Percentiles rank a stretch among this genome's conserved stretches.
Conservation (phyloP, 2,797 vertebrate species). For the Paratrypauchen microcephalus region DNA sequence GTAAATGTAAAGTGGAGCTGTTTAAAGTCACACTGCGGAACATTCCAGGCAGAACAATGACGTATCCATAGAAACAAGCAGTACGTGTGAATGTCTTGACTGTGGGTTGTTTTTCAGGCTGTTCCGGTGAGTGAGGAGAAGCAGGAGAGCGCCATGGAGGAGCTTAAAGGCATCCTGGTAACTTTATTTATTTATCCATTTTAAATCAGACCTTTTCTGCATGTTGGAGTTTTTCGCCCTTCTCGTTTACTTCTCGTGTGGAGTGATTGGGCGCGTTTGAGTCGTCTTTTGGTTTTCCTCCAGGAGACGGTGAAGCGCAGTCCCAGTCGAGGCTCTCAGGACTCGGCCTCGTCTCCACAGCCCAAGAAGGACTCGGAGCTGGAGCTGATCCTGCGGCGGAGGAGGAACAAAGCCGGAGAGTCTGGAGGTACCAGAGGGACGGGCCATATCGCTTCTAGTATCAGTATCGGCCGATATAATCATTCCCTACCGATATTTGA, state of each 20-base stretch:
- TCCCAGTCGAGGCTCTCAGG: constrained; percentile 80
- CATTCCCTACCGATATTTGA: too few relatives aligned
- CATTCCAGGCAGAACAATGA: too few relatives aligned
- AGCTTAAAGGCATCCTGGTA: constrained; percentile 85
- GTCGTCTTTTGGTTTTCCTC: too few relatives aligned
- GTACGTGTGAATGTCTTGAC: too few relatives aligned
- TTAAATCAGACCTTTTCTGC: too few relatives aligned
- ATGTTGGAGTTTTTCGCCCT: too few relatives aligned
- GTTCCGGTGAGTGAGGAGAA: constrained; percentile 69
- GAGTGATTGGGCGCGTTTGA: too few relatives aligned
- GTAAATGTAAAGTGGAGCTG: too few relatives aligned
- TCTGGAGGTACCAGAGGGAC: constrained; percentile 53
- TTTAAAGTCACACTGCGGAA: too few relatives aligned
- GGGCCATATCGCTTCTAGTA: too few relatives aligned
- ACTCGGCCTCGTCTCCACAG: constrained; percentile 45
- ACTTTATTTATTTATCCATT: not conserved
- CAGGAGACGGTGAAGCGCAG: constrained; percentile 82
- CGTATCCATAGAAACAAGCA: too few relatives aligned
- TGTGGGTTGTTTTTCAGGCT: constrained; percentile 36
- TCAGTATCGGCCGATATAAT: too few relatives aligned
- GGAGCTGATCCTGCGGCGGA: constrained; percentile 80
- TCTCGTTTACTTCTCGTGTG: not conserved
- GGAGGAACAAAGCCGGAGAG: constrained; percentile 80
- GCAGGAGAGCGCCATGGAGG: constrained; percentile 83
- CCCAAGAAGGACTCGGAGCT: constrained; percentile 82